Evolutionary conservation across 1,140 invertebrate species (phyloP).

Genomic region (Calliphora vicina): DNA sequence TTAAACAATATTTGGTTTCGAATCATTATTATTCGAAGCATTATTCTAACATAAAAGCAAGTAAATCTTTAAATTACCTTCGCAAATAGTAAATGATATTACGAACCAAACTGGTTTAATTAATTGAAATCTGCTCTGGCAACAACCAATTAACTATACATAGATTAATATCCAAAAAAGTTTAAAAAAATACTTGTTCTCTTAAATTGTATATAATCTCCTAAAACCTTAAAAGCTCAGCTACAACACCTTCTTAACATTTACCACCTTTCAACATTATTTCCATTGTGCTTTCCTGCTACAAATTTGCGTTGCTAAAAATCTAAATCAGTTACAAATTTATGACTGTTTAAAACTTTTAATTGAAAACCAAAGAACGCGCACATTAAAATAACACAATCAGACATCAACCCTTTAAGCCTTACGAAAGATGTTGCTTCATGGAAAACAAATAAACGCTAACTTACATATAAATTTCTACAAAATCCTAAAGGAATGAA

Average conservation of each 20-base stretch:
- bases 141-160: too few species aligned
- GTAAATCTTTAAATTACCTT: too few species aligned
- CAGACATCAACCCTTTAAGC: background rate
- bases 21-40: too few species aligned
- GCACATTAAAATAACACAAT: conserved; percentile 33
- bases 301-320: background rate
- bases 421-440: background rate
- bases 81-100: too few species aligned
- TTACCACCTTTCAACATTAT: background rate
- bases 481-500: background rate
- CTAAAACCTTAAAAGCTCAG: too few species aligned
- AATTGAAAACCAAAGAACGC: conserved; percentile 41
- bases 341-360: conserved; percentile 40
- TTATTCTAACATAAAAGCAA: too few species aligned
- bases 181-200: too few species aligned
- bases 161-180: too few species aligned
- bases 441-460: background rate
- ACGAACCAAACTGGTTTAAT: too few species aligned
- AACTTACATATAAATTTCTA: background rate
- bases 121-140: too few species aligned
- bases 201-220: too few species aligned
- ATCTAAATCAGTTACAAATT: conserved; percentile 39
- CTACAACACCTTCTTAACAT: background rate
- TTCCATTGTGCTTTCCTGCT: background rate
- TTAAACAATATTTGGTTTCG: too few species aligned